Percentiles rank a stretch among this genome's conserved stretches.
Evolutionary conservation across 2,113 vertebrate genomes (phyloP).

Genomic region (Mesoclemmys tuberculata): DNA sequence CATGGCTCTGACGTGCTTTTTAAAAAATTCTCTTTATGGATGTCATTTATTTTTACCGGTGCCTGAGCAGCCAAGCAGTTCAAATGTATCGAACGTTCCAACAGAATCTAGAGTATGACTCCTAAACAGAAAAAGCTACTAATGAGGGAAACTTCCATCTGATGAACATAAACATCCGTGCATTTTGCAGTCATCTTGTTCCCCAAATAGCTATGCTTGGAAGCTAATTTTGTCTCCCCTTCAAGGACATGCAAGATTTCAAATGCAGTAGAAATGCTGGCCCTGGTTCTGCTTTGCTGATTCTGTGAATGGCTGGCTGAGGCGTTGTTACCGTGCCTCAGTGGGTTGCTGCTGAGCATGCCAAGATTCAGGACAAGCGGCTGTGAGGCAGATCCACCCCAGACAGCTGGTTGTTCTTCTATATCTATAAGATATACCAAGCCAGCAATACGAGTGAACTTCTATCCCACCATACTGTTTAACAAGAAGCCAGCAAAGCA

Average conservation of each 20-base stretch:
- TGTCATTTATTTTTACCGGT: neutral
- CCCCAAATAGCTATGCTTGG: neutral
- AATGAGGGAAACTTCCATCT: neutral
- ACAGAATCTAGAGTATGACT: neutral
- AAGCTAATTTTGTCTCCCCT: neutral
- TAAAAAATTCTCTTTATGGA: neutral
- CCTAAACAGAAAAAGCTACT: neutral
- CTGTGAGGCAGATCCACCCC: too few species aligned
- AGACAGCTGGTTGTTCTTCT: too few species aligned
- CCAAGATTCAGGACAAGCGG: too few species aligned
- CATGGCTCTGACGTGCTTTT: neutral
- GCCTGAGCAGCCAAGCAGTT: neutral
- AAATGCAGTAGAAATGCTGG: neutral
- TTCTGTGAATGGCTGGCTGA: too few species aligned
- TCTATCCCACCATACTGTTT: too few species aligned
- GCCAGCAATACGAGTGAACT: too few species aligned
- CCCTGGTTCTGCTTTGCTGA: neutral
- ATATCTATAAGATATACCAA: too few species aligned
- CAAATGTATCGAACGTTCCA: neutral
- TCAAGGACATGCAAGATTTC: neutral
- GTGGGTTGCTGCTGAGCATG: too few species aligned
- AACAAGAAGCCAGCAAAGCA: too few species aligned
- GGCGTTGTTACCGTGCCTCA: too few species aligned
- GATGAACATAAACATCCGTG: neutral
- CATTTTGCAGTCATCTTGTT: neutral